Evolutionary conservation across 2,113 vertebrate species (phyloP).

Genomic region (Anseranas semipalmata): DNA sequence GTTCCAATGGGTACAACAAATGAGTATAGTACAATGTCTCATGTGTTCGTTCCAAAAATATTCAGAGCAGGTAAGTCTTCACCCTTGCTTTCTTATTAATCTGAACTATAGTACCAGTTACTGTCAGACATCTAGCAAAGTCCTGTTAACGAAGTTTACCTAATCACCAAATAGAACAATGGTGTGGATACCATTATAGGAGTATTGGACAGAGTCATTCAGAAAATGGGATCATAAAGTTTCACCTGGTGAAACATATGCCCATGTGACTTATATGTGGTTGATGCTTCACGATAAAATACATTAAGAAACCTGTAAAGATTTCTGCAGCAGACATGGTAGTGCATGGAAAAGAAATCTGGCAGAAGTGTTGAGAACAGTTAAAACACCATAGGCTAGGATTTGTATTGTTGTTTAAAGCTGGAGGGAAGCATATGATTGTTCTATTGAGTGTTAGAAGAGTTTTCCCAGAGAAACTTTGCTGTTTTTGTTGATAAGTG

Average conservation of each 20-base stretch:
- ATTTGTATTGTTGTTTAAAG: conserved; percentile 4
- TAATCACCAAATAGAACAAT: neutral
- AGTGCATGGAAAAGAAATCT: neutral
- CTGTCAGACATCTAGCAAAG: neutral
- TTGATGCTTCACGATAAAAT: neutral
- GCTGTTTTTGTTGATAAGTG: conserved; percentile 16
- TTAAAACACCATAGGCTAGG: neutral
- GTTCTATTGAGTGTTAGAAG: neutral
- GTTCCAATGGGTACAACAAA: neutral
- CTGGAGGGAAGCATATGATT: neutral
- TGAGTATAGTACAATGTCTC: neutral
- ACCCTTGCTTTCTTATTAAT: neutral
- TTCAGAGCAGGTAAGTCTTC: neutral
- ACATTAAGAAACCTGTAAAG: neutral
- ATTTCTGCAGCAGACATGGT: neutral
- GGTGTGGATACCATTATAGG: neutral
- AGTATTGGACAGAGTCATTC: neutral
- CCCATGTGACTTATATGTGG: neutral
- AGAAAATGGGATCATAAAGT: neutral
- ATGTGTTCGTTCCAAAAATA: neutral
- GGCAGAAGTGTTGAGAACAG: neutral
- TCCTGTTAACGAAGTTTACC: neutral
- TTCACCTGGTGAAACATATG: neutral
- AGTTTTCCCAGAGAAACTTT: conserved; percentile 37
- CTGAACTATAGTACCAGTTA: neutral